A percentile compares a stretch with the other conserved stretches of the same genome.
These are phyloP conservation scores for Tiliacea aurago DNA, from an alignment of 2,888 invertebrate genomes.

Conservation along the genomic window DNA sequence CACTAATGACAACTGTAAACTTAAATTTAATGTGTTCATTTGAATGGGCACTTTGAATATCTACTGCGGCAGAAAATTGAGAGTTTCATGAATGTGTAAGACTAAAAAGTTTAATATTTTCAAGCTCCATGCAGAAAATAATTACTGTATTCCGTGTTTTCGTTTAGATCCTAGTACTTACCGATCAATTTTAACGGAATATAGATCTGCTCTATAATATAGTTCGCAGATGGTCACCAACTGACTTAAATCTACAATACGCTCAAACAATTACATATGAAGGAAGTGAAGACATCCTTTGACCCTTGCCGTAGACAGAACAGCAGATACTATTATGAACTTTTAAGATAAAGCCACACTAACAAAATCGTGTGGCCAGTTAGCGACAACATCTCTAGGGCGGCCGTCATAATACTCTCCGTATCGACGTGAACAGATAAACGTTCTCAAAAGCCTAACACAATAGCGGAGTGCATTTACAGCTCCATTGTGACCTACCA, in stretches of 20 bases:
- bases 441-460: constrained; percentile 73
- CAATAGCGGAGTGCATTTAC: constrained; percentile 84
- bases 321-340: no score
- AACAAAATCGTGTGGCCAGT: constrained; percentile 23
- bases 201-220: background rate
- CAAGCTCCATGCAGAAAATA: background rate
- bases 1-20: constrained; percentile 10
- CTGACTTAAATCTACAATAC: no score
- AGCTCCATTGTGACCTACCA: constrained; percentile 81
- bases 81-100: background rate
- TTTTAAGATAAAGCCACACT: constrained; percentile 11
- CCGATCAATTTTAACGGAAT: background rate
- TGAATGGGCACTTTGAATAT: background rate
- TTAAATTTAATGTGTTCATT: constrained; percentile 2
- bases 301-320: no score
- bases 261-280: no score
- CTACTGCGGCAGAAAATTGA: background rate
- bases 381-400: constrained; percentile 41
- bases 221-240: background rate
- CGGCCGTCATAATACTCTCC: constrained; percentile 70
- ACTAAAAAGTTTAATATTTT: background rate
- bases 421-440: constrained; percentile 76
- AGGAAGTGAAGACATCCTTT: no score
- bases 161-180: background rate
- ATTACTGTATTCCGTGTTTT: background rate